Evolutionary conservation across 2,113 vertebrate genomes (phyloP).

Genomic region (Rhegmatorhina hoffmannsi): DNA sequence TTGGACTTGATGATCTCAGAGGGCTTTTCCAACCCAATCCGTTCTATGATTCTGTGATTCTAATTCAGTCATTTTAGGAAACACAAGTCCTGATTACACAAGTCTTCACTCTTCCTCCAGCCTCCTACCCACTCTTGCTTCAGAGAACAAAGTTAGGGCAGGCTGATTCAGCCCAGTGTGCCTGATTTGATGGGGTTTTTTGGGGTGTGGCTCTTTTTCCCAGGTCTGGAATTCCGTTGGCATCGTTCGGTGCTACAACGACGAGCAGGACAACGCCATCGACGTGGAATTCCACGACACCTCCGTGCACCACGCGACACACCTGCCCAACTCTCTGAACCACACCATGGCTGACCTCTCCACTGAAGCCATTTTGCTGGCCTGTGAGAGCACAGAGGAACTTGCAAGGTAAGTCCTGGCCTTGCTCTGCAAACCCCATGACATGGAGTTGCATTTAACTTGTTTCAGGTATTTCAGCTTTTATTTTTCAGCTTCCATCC

Average conservation of each 20-base stretch:
- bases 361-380: slow-evolving; percentile 88
- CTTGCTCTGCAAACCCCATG: background rate
- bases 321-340: slow-evolving; percentile 88
- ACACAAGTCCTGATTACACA: background rate
- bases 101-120: background rate
- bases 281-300: slow-evolving; percentile 96
- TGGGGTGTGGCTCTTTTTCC: background rate
- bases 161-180: background rate
- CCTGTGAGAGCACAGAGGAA: slow-evolving; percentile 86
- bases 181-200: background rate
- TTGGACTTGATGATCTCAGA: too few relatives aligned
- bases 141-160: too few relatives aligned
- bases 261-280: slow-evolving; percentile 94
- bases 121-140: background rate
- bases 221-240: slow-evolving; percentile 96
- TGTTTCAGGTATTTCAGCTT: background rate
- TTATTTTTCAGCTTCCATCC: background rate
- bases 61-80: background rate
- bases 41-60: too few relatives aligned
- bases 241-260: slow-evolving; percentile 92
- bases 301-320: slow-evolving; percentile 91
- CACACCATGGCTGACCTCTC: slow-evolving; percentile 91
- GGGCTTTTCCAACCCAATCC: too few relatives aligned
- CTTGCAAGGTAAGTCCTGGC: slow-evolving; percentile 82
- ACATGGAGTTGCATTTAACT: background rate